These are phyloP conservation scores for Neomicropteryx cornuta DNA, from an alignment of 1,140 invertebrate species.

Conservation along the genomic window DNA sequence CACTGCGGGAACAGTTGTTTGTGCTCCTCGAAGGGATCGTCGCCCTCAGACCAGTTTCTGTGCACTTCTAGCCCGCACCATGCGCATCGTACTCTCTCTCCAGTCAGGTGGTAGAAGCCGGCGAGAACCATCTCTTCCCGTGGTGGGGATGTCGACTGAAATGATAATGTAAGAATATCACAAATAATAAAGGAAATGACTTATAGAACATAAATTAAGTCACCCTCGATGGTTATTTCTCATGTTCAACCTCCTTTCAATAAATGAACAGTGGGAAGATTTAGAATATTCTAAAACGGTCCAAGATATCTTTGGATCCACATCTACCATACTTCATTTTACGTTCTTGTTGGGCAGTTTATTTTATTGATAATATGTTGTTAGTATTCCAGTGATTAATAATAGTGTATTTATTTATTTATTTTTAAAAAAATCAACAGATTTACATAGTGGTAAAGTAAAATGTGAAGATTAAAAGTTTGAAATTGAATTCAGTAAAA, in stretches of 20 bases:
- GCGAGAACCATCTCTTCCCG: conserved; percentile 64
- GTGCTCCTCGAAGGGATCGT: conserved; percentile 68
- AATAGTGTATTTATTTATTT: too few species aligned
- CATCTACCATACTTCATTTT: background rate
- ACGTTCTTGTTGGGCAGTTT: too few species aligned
- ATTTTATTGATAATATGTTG: too few species aligned
- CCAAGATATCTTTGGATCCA: background rate
- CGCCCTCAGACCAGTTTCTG: conserved; percentile 58
- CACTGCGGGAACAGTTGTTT: conserved; percentile 58
- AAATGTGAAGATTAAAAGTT: too few species aligned
- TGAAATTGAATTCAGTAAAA: too few species aligned
- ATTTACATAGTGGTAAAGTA: too few species aligned
- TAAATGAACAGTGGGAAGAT: background rate
- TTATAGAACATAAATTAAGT: background rate
- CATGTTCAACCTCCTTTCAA: background rate
- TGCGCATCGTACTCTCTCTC: conserved; percentile 66
- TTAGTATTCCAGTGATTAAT: too few species aligned
- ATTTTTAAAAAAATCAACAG: too few species aligned
- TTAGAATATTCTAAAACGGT: background rate
- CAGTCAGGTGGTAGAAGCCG: conserved; percentile 67
- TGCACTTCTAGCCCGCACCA: conserved; percentile 68
- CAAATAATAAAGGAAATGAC: background rate
- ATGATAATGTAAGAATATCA: background rate
- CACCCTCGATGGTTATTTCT: background rate
- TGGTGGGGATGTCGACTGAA: conserved; percentile 40